Evolutionary conservation across 2,113 vertebrate genomes (phyloP), one percentile per base, ranked within the genome.

Genomic region (Gobio gobio): DNA sequence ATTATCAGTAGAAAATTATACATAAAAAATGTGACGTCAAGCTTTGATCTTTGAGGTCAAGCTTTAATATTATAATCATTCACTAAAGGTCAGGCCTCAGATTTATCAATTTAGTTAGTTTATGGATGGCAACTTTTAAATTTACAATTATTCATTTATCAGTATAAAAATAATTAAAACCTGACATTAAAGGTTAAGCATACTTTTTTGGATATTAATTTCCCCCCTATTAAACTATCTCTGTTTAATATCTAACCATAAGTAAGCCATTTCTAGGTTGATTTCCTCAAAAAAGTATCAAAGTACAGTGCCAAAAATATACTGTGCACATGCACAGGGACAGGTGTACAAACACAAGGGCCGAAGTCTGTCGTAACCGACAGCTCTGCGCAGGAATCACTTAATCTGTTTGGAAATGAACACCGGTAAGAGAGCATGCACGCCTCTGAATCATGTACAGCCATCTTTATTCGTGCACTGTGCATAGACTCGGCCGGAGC

Each of bases 361-460:
- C 78, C 9, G 9, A 63, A 22, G n/a, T 66, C 13, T 80, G 59
- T 13, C n/a, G 7, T 49, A 89, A 16, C 68, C 84, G 78, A 24
- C 63, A 87, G 47, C 63, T 84, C 20, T 83, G 83, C 89, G 80
- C 75, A 89, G 90, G 90, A 91, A 91, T 91, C 89, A 90, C 90
- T 93, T 87, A 91, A 87, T 86, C 88, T 88, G 89, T 85, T 86
- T 90, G 61, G 88, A 90, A 86, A 88, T 85, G 87, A 88, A 72
- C 84, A 84, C 86, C 77, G 88, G 13, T 49, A 75, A 68, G 86
- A 89, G 80, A 91, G 87, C 91, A 91, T 90, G 91, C 87, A 84
- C 87, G 85, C 83, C 90, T 92, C 90, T 89, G 91, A 91, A 93
- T 93, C 92, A 91, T 93, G 92, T 78, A 88, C 89, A 90, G 89